These are phyloP conservation scores for Ginglymostoma cirratum DNA, from an alignment of 2,113 vertebrate genomes.

Conservation along the genomic window DNA sequence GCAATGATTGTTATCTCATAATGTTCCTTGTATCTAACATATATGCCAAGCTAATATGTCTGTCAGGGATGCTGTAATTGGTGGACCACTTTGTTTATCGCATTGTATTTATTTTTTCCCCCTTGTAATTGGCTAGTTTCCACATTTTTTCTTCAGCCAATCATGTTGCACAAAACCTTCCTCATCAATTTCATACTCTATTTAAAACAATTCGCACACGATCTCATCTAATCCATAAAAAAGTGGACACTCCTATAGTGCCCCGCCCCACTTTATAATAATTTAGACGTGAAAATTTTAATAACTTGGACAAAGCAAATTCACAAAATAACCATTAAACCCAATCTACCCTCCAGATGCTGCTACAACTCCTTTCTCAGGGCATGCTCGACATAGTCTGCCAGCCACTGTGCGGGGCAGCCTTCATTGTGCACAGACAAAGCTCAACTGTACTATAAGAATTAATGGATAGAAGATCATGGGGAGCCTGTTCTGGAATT, in stretches of 20 bases:
- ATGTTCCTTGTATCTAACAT: background rate
- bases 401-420: background rate
- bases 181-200: background rate
- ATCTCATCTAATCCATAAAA: background rate
- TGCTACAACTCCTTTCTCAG: background rate
- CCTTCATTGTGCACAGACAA: conserved; percentile 24
- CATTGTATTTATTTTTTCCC: background rate
- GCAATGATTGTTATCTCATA: background rate
- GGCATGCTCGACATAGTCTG: background rate
- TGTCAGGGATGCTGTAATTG: background rate
- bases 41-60: background rate
- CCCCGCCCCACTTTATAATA: background rate
- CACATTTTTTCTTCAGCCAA: background rate
- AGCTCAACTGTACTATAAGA: conserved; percentile 16
- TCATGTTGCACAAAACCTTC: background rate
- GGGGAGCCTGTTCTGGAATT: conserved; percentile 1
- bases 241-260: background rate
- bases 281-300: background rate
- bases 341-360: background rate
- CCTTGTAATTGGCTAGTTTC: background rate
- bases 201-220: background rate
- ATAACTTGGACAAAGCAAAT: background rate
- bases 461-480: conserved; percentile 14
- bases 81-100: background rate
- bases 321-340: background rate